phyloP scores from a whole-genome alignment of 2,797 vertebrate species.

The Sebastes nivosus region DNA sequence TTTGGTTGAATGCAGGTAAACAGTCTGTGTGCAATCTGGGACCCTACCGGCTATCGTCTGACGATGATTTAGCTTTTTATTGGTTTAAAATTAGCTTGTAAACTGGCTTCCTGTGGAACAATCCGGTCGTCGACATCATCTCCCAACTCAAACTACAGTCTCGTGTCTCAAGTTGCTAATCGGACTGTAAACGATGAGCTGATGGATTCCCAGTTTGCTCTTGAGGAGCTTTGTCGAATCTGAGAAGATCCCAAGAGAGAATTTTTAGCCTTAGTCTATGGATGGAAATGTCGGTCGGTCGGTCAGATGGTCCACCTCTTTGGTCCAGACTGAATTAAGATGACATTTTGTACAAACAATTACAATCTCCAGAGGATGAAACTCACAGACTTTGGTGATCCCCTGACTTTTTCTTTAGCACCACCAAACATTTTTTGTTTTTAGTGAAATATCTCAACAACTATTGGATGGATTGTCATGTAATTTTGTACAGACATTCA shows the following conservation, averaged over 20 bases:
- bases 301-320: neutral
- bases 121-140: accelerated
- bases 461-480: neutral
- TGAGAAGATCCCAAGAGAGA: neutral
- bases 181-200: no score
- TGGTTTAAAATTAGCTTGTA: no score
- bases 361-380: neutral
- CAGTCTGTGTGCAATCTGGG: no score
- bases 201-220: no score
- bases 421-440: neutral
- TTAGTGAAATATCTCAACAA: neutral
- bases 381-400: neutral
- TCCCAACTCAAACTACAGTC: no score
- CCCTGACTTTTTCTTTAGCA: no score
- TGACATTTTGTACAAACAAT: neutral
- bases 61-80: no score
- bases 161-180: no score
- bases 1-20: neutral
- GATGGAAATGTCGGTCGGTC: neutral
- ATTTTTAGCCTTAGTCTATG: neutral
- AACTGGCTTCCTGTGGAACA: no score
- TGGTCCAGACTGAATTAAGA: neutral
- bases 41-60: no score
- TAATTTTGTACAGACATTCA: neutral
- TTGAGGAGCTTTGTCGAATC: neutral